Conservation (phyloP, 2,113 vertebrate species). For the Labeo rohita region DNA sequence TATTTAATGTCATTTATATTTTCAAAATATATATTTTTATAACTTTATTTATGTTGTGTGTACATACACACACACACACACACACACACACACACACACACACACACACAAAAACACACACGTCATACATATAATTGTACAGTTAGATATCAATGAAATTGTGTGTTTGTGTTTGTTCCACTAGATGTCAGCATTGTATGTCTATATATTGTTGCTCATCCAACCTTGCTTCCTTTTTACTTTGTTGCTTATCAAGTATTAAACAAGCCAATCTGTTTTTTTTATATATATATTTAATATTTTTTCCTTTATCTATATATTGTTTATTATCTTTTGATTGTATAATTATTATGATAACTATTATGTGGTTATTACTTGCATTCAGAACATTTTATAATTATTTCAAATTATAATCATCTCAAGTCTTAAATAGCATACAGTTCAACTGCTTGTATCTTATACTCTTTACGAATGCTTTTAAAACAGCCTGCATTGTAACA, state of each 20-base stretch:
- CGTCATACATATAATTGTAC: no score
- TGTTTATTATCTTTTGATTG: neutral
- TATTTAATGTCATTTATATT: no score
- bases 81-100: no score
- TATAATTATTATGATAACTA: neutral
- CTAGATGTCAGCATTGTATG: slow-evolving; percentile 33
- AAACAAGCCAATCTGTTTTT: neutral
- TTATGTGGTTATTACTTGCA: neutral
- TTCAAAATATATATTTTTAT: no score
- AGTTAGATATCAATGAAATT: no score
- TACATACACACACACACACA: no score
- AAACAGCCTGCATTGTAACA: neutral
- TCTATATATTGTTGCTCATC: neutral
- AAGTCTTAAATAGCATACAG: neutral
- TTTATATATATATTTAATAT: neutral
- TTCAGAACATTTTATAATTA: neutral
- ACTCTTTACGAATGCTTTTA: neutral
- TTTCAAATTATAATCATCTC: neutral
- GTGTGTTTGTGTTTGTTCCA: slow-evolving; percentile 1
- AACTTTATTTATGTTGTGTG: no score
- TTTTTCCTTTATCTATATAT: neutral
- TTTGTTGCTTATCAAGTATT: neutral
- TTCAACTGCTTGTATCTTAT: neutral
- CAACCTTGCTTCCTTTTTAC: neutral
- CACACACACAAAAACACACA: no score